Conservation (phyloP, 35 echinoderm and acorn worm genomes). For the Amphiura filiformis region DNA sequence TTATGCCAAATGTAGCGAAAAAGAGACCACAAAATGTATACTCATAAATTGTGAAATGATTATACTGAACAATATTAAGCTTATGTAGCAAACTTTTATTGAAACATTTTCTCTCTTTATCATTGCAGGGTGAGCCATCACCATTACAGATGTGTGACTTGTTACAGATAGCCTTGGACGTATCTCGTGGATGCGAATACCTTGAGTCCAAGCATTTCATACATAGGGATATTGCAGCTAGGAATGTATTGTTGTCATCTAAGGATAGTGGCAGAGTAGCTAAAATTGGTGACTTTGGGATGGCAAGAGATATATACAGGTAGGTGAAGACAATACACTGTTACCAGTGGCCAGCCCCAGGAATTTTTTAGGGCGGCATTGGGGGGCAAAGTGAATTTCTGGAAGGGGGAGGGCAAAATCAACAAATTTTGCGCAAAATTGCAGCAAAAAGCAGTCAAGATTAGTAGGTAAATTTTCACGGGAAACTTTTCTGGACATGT, state of each 20-base stretch:
- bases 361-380: neutral
- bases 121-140: slow-evolving; percentile 44
- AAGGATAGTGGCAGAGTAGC: slow-evolving; percentile 56
- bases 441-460: neutral
- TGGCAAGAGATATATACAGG: slow-evolving; percentile 95
- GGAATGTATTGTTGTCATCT: slow-evolving; percentile 68
- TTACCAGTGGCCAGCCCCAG: neutral
- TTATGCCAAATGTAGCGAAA: too few species aligned
- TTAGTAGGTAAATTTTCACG: too few species aligned
- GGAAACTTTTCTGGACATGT: too few species aligned
- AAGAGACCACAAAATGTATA: too few species aligned
- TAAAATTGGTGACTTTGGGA: slow-evolving; percentile 96
- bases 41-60: too few species aligned
- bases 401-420: too few species aligned
- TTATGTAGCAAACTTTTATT: too few species aligned
- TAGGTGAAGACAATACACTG: too few species aligned
- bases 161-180: slow-evolving; percentile 58
- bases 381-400: neutral
- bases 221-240: slow-evolving; percentile 87
- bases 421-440: neutral
- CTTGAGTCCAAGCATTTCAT: slow-evolving; percentile 78
- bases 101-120: neutral
- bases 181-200: slow-evolving; percentile 66
- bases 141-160: slow-evolving; percentile 67
- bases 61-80: too few species aligned